phyloP scores from a whole-genome alignment of 2,797 vertebrate species.

The Dipus sagitta region DNA sequence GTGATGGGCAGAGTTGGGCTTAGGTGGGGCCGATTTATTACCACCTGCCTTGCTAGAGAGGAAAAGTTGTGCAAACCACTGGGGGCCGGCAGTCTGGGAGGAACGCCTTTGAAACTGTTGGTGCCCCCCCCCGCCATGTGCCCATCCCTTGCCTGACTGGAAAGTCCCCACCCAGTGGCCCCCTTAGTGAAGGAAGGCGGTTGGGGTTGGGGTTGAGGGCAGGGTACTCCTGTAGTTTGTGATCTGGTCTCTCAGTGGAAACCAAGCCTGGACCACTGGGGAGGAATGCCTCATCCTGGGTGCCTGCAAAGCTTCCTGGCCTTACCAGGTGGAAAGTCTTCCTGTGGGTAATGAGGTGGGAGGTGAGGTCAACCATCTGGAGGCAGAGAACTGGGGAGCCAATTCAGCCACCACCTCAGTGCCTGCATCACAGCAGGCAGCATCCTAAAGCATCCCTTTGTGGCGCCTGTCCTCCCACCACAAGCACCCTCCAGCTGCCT shows the following conservation, averaged over 20 bases:
- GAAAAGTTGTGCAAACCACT: background rate
- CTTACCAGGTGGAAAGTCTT: background rate
- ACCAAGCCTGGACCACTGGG: background rate
- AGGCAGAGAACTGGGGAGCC: background rate
- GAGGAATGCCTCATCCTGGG: background rate
- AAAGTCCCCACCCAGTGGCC: background rate
- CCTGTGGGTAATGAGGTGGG: background rate
- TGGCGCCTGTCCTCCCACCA: background rate
- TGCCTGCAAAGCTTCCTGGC: background rate
- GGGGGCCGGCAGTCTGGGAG: background rate
- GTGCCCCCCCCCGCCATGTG: background rate
- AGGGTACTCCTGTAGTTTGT: background rate
- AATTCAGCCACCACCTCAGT: background rate
- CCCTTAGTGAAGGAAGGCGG: background rate
- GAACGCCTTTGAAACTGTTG: background rate
- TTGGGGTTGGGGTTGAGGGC: background rate
- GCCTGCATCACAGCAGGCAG: background rate
- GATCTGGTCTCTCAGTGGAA: background rate
- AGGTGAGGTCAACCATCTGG: background rate
- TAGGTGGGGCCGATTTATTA: background rate
- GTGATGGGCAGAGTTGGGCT: background rate
- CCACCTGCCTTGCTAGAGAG: constrained; percentile 36
- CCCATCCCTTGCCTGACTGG: background rate
- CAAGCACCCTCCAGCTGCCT: background rate
- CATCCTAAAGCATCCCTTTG: background rate